These are phyloP conservation scores for Clavelina lepadiformis DNA, from an alignment of 23 tunicate genomes.

Conservation along the genomic window DNA sequence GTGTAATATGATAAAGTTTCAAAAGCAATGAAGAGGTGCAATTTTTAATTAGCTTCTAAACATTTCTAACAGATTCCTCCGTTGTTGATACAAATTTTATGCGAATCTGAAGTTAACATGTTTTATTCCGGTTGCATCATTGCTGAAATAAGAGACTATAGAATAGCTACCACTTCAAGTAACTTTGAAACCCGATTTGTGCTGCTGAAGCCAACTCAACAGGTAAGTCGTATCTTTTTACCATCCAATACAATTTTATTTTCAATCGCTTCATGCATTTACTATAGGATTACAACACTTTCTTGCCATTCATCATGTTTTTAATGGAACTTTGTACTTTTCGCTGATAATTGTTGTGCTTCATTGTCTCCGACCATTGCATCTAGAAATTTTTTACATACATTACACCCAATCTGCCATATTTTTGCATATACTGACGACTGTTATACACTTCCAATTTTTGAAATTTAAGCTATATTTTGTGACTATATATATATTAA, in stretches of 20 bases:
- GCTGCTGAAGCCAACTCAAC: constrained; percentile 76
- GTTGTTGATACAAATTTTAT: constrained; percentile 33
- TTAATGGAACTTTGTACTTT: constrained; percentile 7
- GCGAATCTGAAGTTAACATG: constrained; percentile 16
- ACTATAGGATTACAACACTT: neutral
- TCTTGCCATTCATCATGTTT: too few species aligned
- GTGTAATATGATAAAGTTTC: too few species aligned
- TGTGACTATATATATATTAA: too few species aligned
- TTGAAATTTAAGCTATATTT: too few species aligned
- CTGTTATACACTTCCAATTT: too few species aligned
- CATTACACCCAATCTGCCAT: too few species aligned
- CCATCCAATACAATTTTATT: too few species aligned
- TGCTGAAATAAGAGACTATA: constrained; percentile 72
- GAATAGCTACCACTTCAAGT: constrained; percentile 49
- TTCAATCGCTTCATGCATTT: too few species aligned
- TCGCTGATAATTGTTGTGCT: neutral
- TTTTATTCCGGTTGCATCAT: constrained; percentile 61
- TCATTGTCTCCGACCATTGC: constrained; percentile 6
- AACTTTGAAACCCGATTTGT: constrained; percentile 49
- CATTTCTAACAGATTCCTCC: constrained; percentile 53
- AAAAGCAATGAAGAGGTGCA: neutral
- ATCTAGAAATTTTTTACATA: too few species aligned
- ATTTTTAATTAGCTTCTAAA: neutral
- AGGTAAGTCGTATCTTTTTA: constrained; percentile 22
- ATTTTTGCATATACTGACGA: too few species aligned